Evolutionary conservation across 2,797 vertebrate genomes (phyloP).

Genomic region (Neosalanx taihuensis): DNA sequence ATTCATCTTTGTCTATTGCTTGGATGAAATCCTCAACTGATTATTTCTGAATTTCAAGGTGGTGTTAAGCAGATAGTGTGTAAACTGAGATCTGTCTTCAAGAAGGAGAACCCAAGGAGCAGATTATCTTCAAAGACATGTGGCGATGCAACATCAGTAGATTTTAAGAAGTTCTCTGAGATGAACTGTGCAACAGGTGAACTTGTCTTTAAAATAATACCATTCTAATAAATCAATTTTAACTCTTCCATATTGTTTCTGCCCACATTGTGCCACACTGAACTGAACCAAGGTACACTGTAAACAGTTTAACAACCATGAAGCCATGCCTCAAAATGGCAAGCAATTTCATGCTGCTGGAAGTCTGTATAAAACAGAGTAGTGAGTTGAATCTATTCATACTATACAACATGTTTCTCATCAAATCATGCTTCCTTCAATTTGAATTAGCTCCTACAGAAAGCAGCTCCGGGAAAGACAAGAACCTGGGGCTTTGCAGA

Average conservation of each 20-base stretch:
- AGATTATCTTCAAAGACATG: conserved; percentile 30
- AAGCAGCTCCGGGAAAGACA: conserved; percentile 18
- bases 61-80: conserved; percentile 59
- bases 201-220: neutral
- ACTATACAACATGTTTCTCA: neutral
- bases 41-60: conserved; percentile 49
- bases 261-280: no score
- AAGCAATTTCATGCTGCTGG: no score
- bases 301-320: no score
- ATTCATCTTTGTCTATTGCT: neutral
- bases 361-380: no score
- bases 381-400: neutral
- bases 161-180: conserved; percentile 17
- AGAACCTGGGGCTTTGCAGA: conserved; percentile 7
- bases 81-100: conserved; percentile 58
- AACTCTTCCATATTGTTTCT: no score
- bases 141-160: neutral
- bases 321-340: no score
- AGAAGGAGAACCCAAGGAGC: conserved; percentile 33
- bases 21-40: neutral
- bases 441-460: conserved; percentile 20
- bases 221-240: neutral
- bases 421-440: neutral
- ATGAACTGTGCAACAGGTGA: conserved; percentile 36
- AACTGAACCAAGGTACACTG: no score